Evolutionary conservation across 2,113 vertebrate species (phyloP).

Genomic region (Forbesichthys agassizii): DNA sequence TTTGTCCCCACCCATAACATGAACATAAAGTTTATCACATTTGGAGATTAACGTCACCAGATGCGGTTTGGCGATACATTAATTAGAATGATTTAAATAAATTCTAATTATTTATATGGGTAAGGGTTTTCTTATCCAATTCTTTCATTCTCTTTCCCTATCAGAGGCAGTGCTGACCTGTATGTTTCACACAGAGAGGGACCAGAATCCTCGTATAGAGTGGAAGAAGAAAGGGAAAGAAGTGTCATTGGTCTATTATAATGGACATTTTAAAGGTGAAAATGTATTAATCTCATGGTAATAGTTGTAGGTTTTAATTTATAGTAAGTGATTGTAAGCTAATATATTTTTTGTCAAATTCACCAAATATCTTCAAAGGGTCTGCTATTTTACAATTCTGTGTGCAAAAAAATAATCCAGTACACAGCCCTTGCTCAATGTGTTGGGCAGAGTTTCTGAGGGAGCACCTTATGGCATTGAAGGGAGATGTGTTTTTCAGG

Average conservation of each 20-base stretch:
- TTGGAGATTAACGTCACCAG: neutral
- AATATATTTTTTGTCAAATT: too few relatives aligned
- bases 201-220: conserved; percentile 82
- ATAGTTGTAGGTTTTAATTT: too few relatives aligned
- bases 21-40: neutral
- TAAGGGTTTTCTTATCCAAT: conserved; percentile 14
- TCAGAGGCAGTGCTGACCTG: conserved; percentile 87
- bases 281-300: neutral
- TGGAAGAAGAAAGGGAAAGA: conserved; percentile 88
- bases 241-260: conserved; percentile 88
- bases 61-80: too few relatives aligned
- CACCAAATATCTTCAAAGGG: too few relatives aligned
- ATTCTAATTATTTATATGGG: neutral
- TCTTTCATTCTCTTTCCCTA: neutral
- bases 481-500: too few relatives aligned
- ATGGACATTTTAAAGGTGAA: conserved; percentile 83
- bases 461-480: too few relatives aligned
- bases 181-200: conserved; percentile 78
- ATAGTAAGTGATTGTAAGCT: too few relatives aligned
- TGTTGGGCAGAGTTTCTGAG: too few relatives aligned
- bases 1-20: neutral
- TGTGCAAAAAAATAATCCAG: too few relatives aligned
- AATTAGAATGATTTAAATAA: neutral
- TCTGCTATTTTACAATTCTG: too few relatives aligned
- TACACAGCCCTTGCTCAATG: too few relatives aligned